These are phyloP conservation scores for Scaptomyza hsui DNA, from an alignment of 1,140 invertebrate species.

Conservation along the genomic window DNA sequence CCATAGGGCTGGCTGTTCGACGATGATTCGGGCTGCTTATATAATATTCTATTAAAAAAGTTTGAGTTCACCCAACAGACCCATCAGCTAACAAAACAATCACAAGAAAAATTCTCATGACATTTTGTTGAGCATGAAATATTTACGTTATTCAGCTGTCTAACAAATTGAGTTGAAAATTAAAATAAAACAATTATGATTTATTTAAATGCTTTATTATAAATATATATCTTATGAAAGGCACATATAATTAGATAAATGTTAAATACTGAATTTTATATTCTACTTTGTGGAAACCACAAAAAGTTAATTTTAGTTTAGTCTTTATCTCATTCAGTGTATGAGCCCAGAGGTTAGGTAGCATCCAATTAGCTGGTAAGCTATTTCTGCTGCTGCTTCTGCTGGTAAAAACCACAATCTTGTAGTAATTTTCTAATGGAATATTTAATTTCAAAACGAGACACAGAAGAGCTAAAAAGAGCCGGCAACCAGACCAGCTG, in stretches of 20 bases:
- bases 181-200: background rate
- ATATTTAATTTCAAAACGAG: slow-evolving; percentile 83
- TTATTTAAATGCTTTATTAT: slow-evolving; percentile 8
- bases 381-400: slow-evolving; percentile 38
- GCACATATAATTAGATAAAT: background rate
- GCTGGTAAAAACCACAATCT: slow-evolving; percentile 70
- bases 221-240: no score
- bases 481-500: slow-evolving; percentile 17
- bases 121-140: slow-evolving; percentile 61
- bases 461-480: slow-evolving; percentile 49
- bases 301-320: slow-evolving; percentile 39
- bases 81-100: slow-evolving; percentile 26
- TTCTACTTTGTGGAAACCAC: slow-evolving; percentile 20
- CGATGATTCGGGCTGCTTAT: slow-evolving; percentile 29
- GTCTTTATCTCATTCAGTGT: slow-evolving; percentile 20
- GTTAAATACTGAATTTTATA: background rate
- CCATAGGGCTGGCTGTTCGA: slow-evolving; percentile 35
- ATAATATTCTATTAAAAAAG: slow-evolving; percentile 69
- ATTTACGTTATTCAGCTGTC: slow-evolving; percentile 33
- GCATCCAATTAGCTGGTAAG: slow-evolving; percentile 56
- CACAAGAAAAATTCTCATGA: slow-evolving; percentile 48
- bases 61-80: slow-evolving; percentile 18
- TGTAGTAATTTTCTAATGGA: slow-evolving; percentile 84
- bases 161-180: background rate
- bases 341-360: slow-evolving; percentile 24